phyloP scores from a whole-genome alignment of 2,888 invertebrate genomes.

The Labia minor region DNA sequence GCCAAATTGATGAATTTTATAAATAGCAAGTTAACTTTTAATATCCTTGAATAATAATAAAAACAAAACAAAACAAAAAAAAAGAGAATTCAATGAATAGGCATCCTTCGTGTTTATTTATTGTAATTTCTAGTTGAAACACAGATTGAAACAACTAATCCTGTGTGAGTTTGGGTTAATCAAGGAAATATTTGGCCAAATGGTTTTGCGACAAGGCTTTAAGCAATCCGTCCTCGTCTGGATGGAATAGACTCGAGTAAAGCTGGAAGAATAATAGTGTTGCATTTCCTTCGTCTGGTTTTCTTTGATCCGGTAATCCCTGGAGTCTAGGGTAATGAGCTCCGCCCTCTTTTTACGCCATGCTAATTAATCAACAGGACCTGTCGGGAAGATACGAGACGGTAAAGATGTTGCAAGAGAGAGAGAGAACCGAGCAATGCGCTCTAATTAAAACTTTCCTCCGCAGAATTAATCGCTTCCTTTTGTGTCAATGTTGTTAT shows the following conservation, averaged over 20 bases:
- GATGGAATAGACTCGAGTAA: too few relatives aligned
- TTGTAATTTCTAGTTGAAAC: too few relatives aligned
- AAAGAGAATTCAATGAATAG: too few relatives aligned
- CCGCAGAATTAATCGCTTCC: slow-evolving; percentile 4
- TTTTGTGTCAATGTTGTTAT: background rate
- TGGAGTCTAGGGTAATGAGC: background rate
- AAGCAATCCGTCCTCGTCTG: too few relatives aligned
- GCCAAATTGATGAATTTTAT: background rate
- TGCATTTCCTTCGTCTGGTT: background rate
- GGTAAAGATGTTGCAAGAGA: background rate
- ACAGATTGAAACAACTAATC: too few relatives aligned
- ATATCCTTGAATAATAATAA: background rate
- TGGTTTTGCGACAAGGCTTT: too few relatives aligned
- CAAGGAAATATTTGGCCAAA: too few relatives aligned
- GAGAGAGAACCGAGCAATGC: background rate
- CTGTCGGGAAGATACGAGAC: background rate
- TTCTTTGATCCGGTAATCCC: slow-evolving; percentile 7
- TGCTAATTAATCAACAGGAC: slow-evolving; percentile 1
- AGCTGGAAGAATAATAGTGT: background rate
- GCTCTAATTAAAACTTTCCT: slow-evolving; percentile 3
- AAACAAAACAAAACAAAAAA: background rate
- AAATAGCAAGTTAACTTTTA: background rate
- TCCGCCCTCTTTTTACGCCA: slow-evolving; percentile 7
- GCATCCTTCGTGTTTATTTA: too few relatives aligned
- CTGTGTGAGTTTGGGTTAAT: too few relatives aligned